Conservation (phyloP, 2,113 vertebrate genomes). For the human region GRCh38 chr5:88553001-88553500, state of each 20-base stretch:
- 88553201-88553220: slow-evolving; percentile 61
- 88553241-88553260: slow-evolving; percentile 58
- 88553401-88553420: slow-evolving; percentile 59
- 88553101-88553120: slow-evolving; percentile 65
- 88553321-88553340: slow-evolving; percentile 71
- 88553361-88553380: slow-evolving; percentile 69
- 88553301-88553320: slow-evolving; percentile 57
- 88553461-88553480: slow-evolving; percentile 63
- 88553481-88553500: slow-evolving; percentile 65
- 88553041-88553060: slow-evolving; percentile 49
- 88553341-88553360: slow-evolving; percentile 66
- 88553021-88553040: slow-evolving; percentile 70
- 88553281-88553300: slow-evolving; percentile 46
- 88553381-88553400: slow-evolving; percentile 62
- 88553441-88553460: slow-evolving; percentile 46
- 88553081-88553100: slow-evolving; percentile 67
- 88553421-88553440: slow-evolving; percentile 54
- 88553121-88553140: slow-evolving; percentile 48
- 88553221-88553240: slow-evolving; percentile 64
- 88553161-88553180: slow-evolving; percentile 41
- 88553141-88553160: slow-evolving; percentile 50
- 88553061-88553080: slow-evolving; percentile 65
- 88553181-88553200: slow-evolving; percentile 69
- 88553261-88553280: slow-evolving; percentile 50
- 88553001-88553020: slow-evolving; percentile 61